Percentiles rank a stretch among this genome's conserved stretches.
Conservation (phyloP, 2,888 invertebrate species). For the Oasisia sp. region DNA sequence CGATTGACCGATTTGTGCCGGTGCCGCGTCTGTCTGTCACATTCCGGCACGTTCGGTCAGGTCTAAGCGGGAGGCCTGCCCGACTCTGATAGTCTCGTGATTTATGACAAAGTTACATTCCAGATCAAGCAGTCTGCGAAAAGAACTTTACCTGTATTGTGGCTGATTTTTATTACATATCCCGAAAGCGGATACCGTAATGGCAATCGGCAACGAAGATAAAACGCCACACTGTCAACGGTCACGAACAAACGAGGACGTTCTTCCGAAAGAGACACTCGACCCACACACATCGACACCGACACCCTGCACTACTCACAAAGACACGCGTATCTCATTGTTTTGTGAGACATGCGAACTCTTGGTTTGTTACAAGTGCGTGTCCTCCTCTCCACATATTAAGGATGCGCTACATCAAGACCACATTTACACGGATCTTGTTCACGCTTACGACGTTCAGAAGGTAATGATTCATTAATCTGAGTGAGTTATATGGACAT, state of each 20-base stretch:
- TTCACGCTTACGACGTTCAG: not conserved
- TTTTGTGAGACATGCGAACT: not conserved
- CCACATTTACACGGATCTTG: not conserved
- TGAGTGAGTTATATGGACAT: too few relatives aligned
- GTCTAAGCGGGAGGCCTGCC: not conserved
- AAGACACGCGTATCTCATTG: not conserved
- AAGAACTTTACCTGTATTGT: not conserved
- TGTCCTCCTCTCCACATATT: not conserved
- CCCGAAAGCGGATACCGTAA: not conserved
- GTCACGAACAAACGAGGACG: not conserved
- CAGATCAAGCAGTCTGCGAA: not conserved
- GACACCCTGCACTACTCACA: not conserved
- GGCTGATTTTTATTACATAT: not conserved
- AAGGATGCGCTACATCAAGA: not conserved
- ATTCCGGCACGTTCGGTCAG: not conserved
- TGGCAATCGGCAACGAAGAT: constrained; percentile 1
- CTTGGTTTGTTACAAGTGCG: not conserved
- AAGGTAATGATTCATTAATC: not conserved
- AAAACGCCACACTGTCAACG: not conserved
- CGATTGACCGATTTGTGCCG: not conserved
- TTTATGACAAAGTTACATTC: constrained; percentile 1
- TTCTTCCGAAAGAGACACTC: not conserved
- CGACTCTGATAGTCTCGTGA: not conserved
- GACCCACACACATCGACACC: not conserved
- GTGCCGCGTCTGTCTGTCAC: not conserved